Conservation (phyloP, 2,797 vertebrate genomes). For the Gadopsis marmoratus region DNA sequence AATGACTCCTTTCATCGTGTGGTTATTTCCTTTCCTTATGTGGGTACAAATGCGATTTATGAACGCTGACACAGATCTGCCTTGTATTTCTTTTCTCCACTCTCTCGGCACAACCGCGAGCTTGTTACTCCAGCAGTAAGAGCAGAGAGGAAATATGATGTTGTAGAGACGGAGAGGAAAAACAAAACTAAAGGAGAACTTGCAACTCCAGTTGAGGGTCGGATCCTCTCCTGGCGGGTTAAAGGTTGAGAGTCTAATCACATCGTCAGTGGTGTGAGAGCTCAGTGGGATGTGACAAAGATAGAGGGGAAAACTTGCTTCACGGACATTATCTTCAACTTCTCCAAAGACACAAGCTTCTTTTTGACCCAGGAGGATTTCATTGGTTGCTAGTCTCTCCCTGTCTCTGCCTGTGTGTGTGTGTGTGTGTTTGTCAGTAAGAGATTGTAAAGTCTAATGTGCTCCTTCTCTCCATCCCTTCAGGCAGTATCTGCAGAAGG, state of each 20-base stretch:
- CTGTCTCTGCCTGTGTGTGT: conserved; percentile 14
- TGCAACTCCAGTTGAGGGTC: conserved; percentile 38
- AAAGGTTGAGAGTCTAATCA: conserved; percentile 64
- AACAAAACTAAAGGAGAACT: conserved; percentile 19
- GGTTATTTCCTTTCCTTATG: conserved; percentile 37
- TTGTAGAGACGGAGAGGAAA: neutral
- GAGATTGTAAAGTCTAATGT: conserved; percentile 46
- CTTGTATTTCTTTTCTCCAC: conserved; percentile 2
- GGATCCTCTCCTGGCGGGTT: conserved; percentile 46
- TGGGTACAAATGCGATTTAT: conserved; percentile 20
- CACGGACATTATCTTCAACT: conserved; percentile 53
- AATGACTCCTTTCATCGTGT: conserved; percentile 34
- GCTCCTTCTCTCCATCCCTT: conserved; percentile 47
- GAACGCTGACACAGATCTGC: conserved; percentile 30
- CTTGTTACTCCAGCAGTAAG: conserved; percentile 14
- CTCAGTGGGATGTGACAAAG: conserved; percentile 52
- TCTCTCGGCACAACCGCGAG: conserved; percentile 16
- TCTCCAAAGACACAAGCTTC: conserved; percentile 33
- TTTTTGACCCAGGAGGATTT: conserved; percentile 46
- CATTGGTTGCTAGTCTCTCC: conserved; percentile 36
- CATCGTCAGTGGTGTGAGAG: conserved; percentile 33
- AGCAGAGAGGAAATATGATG: conserved; percentile 5
- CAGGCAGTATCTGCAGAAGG: conserved; percentile 43
- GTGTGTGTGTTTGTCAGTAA: conserved; percentile 41
- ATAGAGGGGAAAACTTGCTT: conserved; percentile 39